Percentiles rank a stretch among this genome's conserved stretches.
These are phyloP conservation scores for Xestia c-nigrum DNA, from an alignment of 2,888 invertebrate genomes.

Conservation along the genomic window DNA sequence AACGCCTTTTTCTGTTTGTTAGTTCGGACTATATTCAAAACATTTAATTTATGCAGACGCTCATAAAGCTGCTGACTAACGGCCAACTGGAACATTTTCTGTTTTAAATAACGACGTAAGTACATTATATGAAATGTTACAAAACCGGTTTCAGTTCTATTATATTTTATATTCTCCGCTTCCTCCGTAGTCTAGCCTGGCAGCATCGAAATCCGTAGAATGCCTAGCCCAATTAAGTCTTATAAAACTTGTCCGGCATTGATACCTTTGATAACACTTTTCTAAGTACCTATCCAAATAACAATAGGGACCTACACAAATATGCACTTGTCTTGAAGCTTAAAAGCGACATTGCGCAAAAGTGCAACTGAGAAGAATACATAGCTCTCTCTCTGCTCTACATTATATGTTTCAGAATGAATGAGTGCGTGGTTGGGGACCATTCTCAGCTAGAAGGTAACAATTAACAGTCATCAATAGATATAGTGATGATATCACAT, in stretches of 20 bases:
- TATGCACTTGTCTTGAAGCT: not conserved
- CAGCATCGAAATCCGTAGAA: not conserved
- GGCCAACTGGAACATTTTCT: slow-evolving; percentile 42
- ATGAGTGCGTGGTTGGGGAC: not conserved
- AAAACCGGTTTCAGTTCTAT: slow-evolving; percentile 48
- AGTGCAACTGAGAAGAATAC: not conserved
- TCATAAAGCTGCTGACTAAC: slow-evolving; percentile 40
- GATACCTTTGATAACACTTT: not conserved
- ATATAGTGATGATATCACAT: slow-evolving; percentile 16
- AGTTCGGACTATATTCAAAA: slow-evolving; percentile 28
- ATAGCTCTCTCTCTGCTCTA: not conserved
- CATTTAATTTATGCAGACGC: slow-evolving; percentile 36
- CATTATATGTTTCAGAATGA: not conserved
- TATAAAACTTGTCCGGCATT: not conserved
- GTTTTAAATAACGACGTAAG: slow-evolving; percentile 14
- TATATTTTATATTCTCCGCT: slow-evolving; percentile 14
- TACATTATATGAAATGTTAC: slow-evolving; percentile 13
- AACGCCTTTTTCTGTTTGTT: slow-evolving; percentile 36
- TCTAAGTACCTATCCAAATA: not conserved
- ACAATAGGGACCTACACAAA: not conserved
- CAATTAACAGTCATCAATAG: not conserved
- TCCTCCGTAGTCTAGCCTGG: slow-evolving; percentile 19
- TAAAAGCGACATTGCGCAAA: not conserved
- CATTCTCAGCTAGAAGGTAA: slow-evolving; percentile 10
- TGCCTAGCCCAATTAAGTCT: not conserved